These are phyloP conservation scores for Drosophila truncata DNA, from an alignment of 1,140 invertebrate species.

Conservation along the genomic window DNA sequence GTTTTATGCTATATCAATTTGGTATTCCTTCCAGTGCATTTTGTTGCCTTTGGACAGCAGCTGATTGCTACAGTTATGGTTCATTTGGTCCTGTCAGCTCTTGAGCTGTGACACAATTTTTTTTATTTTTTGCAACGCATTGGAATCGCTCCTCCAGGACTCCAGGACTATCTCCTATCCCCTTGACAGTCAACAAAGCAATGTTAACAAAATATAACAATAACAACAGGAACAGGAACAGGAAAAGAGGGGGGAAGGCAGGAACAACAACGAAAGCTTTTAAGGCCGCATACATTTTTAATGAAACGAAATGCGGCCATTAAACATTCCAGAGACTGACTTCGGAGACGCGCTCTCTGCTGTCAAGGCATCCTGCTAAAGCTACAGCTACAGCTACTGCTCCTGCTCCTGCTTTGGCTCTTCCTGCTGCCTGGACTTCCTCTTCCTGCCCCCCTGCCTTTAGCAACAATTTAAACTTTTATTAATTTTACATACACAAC, in stretches of 20 bases:
- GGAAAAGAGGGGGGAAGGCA: neutral
- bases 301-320: constrained; percentile 81
- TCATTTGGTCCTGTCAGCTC: constrained; percentile 46
- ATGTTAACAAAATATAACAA: constrained; percentile 47
- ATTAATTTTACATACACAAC: constrained; percentile 73
- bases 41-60: constrained; percentile 4
- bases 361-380: constrained; percentile 1
- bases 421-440: constrained; percentile 12
- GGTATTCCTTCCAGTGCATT: neutral
- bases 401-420: constrained; percentile 14
- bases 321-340: constrained; percentile 71
- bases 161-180: neutral
- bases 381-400: neutral
- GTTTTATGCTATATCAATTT: neutral
- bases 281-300: constrained; percentile 81
- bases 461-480: constrained; percentile 81
- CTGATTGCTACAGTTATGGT: constrained; percentile 37
- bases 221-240: constrained; percentile 32
- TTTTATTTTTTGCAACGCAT: constrained; percentile 9
- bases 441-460: constrained; percentile 40
- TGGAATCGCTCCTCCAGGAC: constrained; percentile 9
- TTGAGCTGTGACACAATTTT: constrained; percentile 32
- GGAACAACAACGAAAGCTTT: constrained; percentile 74
- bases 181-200: constrained; percentile 28
- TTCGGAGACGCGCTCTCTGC: constrained; percentile 31